These are phyloP conservation scores for Mechanitis mazaeus DNA, from an alignment of 2,888 invertebrate genomes.

Conservation along the genomic window DNA sequence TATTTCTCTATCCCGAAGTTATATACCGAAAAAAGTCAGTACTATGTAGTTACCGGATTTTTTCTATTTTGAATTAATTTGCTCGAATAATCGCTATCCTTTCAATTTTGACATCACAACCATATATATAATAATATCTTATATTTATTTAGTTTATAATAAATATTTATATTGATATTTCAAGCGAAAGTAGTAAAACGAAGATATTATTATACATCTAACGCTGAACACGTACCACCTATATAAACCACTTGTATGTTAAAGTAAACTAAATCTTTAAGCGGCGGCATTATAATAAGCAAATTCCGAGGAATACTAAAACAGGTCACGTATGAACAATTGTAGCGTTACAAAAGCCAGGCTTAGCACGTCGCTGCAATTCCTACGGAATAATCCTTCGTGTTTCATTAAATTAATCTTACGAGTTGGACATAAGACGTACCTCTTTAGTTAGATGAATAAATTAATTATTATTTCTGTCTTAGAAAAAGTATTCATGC, in stretches of 20 bases:
- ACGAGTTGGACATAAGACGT: conserved; percentile 40
- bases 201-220: neutral
- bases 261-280: neutral
- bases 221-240: neutral
- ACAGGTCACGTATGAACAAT: conserved; percentile 32
- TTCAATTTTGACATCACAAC: no score
- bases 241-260: neutral
- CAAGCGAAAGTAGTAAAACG: neutral
- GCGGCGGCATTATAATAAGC: conserved; percentile 1
- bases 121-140: no score
- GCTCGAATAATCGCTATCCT: no score
- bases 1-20: no score
- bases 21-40: no score
- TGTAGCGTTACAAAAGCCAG: conserved; percentile 28
- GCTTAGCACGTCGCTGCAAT: conserved; percentile 37
- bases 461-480: no score
- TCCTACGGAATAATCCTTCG: conserved; percentile 44
- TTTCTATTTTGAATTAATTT: no score
- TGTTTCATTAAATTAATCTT: conserved; percentile 57
- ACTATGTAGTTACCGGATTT: no score
- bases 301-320: conserved; percentile 2
- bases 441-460: no score
- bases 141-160: no score
- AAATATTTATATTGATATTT: neutral
- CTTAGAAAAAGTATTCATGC: no score